Conservation (phyloP, 2,888 invertebrate genomes). For the Empis livida region DNA sequence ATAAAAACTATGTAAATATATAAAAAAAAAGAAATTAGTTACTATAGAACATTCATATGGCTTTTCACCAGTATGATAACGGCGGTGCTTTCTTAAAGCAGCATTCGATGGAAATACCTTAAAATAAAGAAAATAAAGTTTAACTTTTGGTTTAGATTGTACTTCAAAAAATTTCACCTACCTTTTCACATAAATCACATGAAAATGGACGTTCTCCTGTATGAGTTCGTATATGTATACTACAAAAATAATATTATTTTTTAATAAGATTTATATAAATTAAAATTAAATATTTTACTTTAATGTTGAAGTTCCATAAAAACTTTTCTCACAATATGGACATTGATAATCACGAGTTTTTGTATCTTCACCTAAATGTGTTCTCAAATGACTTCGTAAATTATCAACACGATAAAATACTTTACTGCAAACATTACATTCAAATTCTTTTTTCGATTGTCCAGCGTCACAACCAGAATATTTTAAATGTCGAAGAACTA, state of each 20-base stretch:
- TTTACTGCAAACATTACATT: slow-evolving; percentile 34
- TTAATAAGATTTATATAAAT: background rate
- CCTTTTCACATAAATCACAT: slow-evolving; percentile 54
- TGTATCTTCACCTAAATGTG: slow-evolving; percentile 47
- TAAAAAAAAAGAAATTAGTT: no score
- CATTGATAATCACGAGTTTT: slow-evolving; percentile 46
- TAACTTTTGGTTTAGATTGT: background rate
- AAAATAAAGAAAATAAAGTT: background rate
- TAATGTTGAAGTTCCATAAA: slow-evolving; percentile 46
- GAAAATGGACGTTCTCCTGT: slow-evolving; percentile 53
- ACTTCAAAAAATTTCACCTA: no score
- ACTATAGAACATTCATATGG: slow-evolving; percentile 54
- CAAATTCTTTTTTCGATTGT: slow-evolving; percentile 20
- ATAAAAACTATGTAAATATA: no score
- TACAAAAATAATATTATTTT: no score
- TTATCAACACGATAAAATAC: slow-evolving; percentile 49
- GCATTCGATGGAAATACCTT: slow-evolving; percentile 60
- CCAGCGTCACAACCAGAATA: slow-evolving; percentile 28
- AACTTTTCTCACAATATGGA: slow-evolving; percentile 51
- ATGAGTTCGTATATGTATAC: slow-evolving; percentile 54
- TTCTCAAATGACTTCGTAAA: slow-evolving; percentile 53
- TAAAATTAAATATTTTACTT: slow-evolving; percentile 21
- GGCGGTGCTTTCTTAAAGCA: slow-evolving; percentile 62
- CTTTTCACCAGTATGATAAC: slow-evolving; percentile 47
- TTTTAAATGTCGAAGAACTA: slow-evolving; percentile 25